Percentiles rank a stretch among this genome's conserved stretches.
Evolutionary conservation across 2,888 invertebrate species (phyloP).

Genomic region (Harpagoxenus sublaevis): DNA sequence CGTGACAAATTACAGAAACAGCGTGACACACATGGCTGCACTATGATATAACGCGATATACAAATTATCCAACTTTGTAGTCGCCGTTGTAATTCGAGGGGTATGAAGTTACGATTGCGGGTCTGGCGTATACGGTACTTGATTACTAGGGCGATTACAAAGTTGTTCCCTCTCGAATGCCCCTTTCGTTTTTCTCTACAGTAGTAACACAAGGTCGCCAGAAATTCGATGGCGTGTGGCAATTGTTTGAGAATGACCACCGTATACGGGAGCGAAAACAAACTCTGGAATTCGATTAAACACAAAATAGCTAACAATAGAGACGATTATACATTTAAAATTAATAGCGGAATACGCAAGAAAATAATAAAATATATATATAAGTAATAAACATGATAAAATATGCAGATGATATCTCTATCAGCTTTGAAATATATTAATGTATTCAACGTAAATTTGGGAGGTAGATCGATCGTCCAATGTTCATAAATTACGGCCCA

Average conservation of each 20-base stretch:
- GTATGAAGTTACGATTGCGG: slow-evolving; percentile 44
- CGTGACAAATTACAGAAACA: slow-evolving; percentile 53
- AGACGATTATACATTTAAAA: not conserved
- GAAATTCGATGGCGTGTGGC: slow-evolving; percentile 36
- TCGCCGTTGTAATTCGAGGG: slow-evolving; percentile 48
- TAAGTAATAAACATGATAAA: slow-evolving; percentile 27
- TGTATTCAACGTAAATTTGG: slow-evolving; percentile 43
- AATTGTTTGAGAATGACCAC: not conserved
- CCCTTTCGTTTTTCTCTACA: slow-evolving; percentile 40
- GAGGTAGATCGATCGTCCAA: slow-evolving; percentile 45
- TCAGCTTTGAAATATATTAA: slow-evolving; percentile 45
- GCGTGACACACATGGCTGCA: slow-evolving; percentile 10
- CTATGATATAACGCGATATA: slow-evolving; percentile 46
- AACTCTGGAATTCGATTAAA: slow-evolving; percentile 10
- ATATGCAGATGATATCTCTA: slow-evolving; percentile 32
- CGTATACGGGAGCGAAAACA: slow-evolving; percentile 20
- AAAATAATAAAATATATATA: not conserved
- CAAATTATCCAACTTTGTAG: slow-evolving; percentile 52
- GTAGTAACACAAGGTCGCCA: slow-evolving; percentile 30
- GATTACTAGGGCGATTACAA: slow-evolving; percentile 54
- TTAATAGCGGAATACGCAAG: not conserved
- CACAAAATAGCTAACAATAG: not conserved
- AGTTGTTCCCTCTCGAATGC: slow-evolving; percentile 44
- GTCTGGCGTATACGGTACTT: slow-evolving; percentile 40
- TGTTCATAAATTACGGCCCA: slow-evolving; percentile 43